Evolutionary conservation across 35 echinoderm and acorn worm species (phyloP).

Genomic region (Patiria miniata): DNA sequence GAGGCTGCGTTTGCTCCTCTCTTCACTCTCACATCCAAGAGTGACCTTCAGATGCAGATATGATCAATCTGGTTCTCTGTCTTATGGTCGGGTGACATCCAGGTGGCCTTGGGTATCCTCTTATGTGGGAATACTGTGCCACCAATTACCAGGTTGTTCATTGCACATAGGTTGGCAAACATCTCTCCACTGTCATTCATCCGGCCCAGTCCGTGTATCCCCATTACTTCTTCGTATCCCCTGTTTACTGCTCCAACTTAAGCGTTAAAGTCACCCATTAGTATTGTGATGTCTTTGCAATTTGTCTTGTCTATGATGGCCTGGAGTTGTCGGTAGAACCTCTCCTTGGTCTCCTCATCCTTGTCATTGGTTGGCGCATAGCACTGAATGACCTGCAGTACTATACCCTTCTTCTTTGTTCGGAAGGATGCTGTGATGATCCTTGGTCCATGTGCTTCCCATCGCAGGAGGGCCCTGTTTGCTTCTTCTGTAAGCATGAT

Average conservation of each 20-base stretch:
- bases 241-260: slow-evolving; percentile 4
- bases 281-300: slow-evolving; percentile 7
- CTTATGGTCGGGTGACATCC: slow-evolving; percentile 15
- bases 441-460: slow-evolving; percentile 53
- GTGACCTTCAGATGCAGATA: not conserved
- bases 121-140: slow-evolving; percentile 22
- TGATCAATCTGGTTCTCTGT: slow-evolving; percentile 37
- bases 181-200: slow-evolving; percentile 38
- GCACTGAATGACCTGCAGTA: slow-evolving; percentile 35
- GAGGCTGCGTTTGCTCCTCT: slow-evolving; percentile 25
- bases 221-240: slow-evolving; percentile 38
- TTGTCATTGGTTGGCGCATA: slow-evolving; percentile 49
- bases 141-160: slow-evolving; percentile 6
- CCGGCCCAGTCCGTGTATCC: slow-evolving; percentile 20
- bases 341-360: slow-evolving; percentile 20
- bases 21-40: slow-evolving; percentile 30
- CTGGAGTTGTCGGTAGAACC: slow-evolving; percentile 22
- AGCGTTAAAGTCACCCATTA: slow-evolving; percentile 49
- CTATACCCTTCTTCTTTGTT: slow-evolving; percentile 13
- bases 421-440: slow-evolving; percentile 37
- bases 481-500: slow-evolving; percentile 14
- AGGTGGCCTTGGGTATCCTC: slow-evolving; percentile 40
- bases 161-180: slow-evolving; percentile 9
- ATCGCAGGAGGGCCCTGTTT: not conserved
- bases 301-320: not conserved